Percentiles rank a stretch among this genome's conserved stretches.
phyloP scores from a whole-genome alignment of 2,113 vertebrate genomes.

The Pelecanus crispus region DNA sequence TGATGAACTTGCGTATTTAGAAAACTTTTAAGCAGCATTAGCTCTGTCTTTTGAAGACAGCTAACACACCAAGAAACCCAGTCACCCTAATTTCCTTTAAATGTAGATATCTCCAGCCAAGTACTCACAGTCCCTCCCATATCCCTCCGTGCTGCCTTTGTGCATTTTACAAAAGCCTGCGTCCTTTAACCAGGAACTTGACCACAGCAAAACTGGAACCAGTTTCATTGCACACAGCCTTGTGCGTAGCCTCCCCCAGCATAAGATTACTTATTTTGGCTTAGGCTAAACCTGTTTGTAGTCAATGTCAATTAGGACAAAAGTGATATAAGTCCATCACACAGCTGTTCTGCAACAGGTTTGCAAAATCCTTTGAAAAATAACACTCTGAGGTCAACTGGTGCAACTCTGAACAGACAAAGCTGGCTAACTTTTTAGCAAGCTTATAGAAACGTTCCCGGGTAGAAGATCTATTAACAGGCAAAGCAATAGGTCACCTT shows the following conservation, averaged over 20 bases:
- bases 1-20: not conserved
- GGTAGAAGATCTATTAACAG: not conserved
- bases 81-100: not conserved
- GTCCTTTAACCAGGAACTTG: not conserved
- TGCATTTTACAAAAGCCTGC: not conserved
- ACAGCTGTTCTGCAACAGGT: not conserved
- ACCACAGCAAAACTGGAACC: not conserved
- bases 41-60: not conserved
- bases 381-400: not conserved
- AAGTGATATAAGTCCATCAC: not conserved
- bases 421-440: not conserved
- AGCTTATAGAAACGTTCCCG: not conserved
- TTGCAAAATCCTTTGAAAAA: not conserved
- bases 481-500: conserved; percentile 12
- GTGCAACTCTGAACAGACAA: not conserved
- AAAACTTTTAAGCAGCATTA: not conserved
- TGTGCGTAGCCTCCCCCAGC: not conserved
- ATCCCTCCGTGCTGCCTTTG: fast-evolving
- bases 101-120: fast-evolving
- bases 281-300: not conserved
- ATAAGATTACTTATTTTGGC: not conserved
- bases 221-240: not conserved
- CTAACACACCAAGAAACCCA: not conserved
- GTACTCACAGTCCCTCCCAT: not conserved
- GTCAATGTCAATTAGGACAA: not conserved